These are phyloP conservation scores for Puntigrus tetrazona DNA, from an alignment of 2,113 vertebrate species.

Conservation along the genomic window DNA sequence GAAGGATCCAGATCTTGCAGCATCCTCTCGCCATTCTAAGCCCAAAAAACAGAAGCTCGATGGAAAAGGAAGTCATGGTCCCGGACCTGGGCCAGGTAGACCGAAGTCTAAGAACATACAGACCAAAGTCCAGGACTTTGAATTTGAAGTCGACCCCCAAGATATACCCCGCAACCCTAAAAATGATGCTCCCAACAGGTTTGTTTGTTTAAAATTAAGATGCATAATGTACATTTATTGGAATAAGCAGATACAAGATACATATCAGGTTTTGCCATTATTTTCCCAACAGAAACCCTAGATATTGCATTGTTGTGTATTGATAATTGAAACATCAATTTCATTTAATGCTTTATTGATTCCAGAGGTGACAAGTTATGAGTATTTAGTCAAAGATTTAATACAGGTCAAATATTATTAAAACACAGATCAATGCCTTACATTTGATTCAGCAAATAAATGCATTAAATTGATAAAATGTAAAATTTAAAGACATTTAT, in stretches of 20 bases:
- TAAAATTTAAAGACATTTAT: not conserved
- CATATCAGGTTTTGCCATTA: not conserved
- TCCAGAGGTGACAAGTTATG: not conserved
- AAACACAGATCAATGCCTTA: not conserved
- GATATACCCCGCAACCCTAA: constrained; percentile 96
- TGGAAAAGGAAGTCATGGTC: constrained; percentile 87
- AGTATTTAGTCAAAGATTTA: not conserved
- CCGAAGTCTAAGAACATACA: constrained; percentile 96
- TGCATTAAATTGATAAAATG: not conserved
- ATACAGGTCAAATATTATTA: too few relatives aligned
- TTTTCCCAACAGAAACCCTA: not conserved
- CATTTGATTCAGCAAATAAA: not conserved
- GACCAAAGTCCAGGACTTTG: constrained; percentile 94
- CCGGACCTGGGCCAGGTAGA: constrained; percentile 89
- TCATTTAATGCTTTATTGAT: not conserved
- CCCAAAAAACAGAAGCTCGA: constrained; percentile 97
- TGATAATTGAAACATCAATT: not conserved
- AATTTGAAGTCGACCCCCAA: constrained; percentile 93
- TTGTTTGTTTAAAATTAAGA: constrained; percentile 18
- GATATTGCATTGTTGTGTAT: not conserved
- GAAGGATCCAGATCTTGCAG: constrained; percentile 89
- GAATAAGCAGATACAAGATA: not conserved
- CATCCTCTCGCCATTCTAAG: constrained; percentile 89
- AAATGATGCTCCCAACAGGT: constrained; percentile 98
- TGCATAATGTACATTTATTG: too few relatives aligned